Percentiles rank a stretch among this genome's conserved stretches.
phyloP scores from a whole-genome alignment of 2,797 vertebrate genomes.

The Scarus forsteni region DNA sequence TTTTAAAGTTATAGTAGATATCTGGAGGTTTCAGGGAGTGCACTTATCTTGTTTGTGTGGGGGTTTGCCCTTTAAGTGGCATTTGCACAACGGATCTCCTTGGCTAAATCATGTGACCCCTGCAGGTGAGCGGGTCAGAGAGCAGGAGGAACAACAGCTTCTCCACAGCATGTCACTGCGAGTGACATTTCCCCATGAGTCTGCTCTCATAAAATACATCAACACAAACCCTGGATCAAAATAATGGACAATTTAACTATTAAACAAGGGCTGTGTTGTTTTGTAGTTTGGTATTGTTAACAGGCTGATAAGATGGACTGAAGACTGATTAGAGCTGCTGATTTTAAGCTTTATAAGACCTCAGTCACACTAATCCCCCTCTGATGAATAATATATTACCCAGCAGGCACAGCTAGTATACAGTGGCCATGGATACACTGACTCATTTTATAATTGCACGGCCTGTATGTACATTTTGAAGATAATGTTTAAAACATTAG shows the following conservation, averaged over 20 bases:
- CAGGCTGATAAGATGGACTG: conserved; percentile 27
- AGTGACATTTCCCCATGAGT: conserved; percentile 44
- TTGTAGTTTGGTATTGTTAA: conserved; percentile 6
- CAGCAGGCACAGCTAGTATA: conserved; percentile 23
- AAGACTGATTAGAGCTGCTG: conserved; percentile 30
- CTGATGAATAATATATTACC: conserved; percentile 54
- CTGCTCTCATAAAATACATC: not conserved
- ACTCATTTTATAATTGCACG: not conserved
- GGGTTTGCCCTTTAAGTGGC: conserved; percentile 26
- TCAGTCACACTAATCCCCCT: conserved; percentile 32
- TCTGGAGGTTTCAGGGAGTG: not conserved
- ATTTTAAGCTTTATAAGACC: conserved; percentile 32
- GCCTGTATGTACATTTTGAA: not conserved
- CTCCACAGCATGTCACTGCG: conserved; percentile 33
- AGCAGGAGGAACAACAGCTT: conserved; percentile 33
- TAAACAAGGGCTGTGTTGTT: not conserved
- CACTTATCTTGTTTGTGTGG: conserved; percentile 2
- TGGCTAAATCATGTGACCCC: conserved; percentile 36
- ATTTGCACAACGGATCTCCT: conserved; percentile 37
- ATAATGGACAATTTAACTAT: not conserved
- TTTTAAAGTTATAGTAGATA: not conserved
- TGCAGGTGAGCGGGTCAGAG: conserved; percentile 39
- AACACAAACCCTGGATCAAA: conserved; percentile 1
- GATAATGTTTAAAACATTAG: not conserved
- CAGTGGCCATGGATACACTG: not conserved